Evolutionary conservation across 1,140 invertebrate species (phyloP), one percentile per base, ranked within the genome.

Genomic region (Trachymyrmex septentrionalis): DNA sequence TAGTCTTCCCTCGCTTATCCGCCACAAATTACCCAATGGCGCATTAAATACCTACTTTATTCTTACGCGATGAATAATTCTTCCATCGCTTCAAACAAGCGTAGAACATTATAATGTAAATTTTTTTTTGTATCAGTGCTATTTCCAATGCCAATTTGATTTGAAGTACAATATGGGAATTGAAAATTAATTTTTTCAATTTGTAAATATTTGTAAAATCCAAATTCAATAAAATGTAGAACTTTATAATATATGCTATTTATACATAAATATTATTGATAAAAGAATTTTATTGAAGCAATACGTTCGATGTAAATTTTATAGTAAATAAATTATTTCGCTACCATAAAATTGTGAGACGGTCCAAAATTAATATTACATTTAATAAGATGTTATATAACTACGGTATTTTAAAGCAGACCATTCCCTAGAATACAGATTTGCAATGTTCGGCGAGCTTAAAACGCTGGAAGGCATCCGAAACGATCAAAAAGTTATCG

Each of bases 1-100:
- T 30, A 24, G 59, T 27, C 78, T 82, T 53, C 67, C 69, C 48
- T 38, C 81, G 84, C 77, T 87, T 89, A 85, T 93, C 90, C 86
- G 87, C 90, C 90, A 88, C 93, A 93, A 94, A 94, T 94, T 94
- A 94, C 92, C 92, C 87, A 90, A 92, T 90, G 90, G 87, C 78
- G 87, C 88, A 77, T 82, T 86, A 86, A 87, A 85, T 87, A 91
- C 85, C 88, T 87, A 64, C 90, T 87, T 89, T 87, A 91, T 93
- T 75, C 57, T 75, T 89, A 87, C 63, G 71, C 80, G 76, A 93
- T 92, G 92, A 93, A 91, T 91, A 91, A 93, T 93, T 93, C 88
- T 90, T 88, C 64, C 80, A 81, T 82, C 55, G 77, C 34, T 66
- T 48, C 57, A 14, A 61, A 82, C 24, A 16, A 53, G 21, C 66